Conservation (phyloP, 1,140 invertebrate species). For the Danaus plexippus region DNA sequence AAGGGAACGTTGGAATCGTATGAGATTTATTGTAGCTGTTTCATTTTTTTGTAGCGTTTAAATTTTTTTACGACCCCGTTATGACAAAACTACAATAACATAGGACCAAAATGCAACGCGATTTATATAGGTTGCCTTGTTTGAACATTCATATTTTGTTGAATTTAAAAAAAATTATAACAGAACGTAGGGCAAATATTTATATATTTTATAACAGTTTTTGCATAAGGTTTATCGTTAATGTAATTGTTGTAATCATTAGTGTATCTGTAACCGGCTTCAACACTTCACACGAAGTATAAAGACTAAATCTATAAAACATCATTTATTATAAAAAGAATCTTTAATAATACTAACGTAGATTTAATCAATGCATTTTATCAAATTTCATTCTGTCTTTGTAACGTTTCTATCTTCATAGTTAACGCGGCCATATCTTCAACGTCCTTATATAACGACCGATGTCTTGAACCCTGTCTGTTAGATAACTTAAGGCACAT, state of each 20-base stretch:
- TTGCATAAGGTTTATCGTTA: conserved; percentile 20
- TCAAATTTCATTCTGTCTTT: conserved; percentile 19
- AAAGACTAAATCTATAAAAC: conserved; percentile 14
- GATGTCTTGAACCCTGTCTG: no score
- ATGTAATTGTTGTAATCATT: conserved; percentile 16
- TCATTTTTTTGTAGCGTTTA: no score
- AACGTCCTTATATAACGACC: no score
- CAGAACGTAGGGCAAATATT: conserved; percentile 18
- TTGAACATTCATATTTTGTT: conserved; percentile 20
- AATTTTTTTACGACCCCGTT: background rate
- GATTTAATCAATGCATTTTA: conserved; percentile 17
- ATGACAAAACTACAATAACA: conserved; percentile 17
- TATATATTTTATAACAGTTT: conserved; percentile 23
- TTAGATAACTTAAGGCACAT: no score
- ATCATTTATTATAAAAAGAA: background rate
- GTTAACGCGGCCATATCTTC: no score
- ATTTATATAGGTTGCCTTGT: conserved; percentile 19
- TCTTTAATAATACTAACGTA: conserved; percentile 10
- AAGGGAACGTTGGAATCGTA: background rate
- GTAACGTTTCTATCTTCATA: conserved; percentile 10
- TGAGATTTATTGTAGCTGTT: no score
- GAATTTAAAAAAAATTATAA: conserved; percentile 8
- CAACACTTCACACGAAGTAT: conserved; percentile 13
- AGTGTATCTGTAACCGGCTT: conserved; percentile 17
- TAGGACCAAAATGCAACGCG: conserved; percentile 26